Evolutionary conservation across 2,113 vertebrate species (phyloP).

Genomic region (Felis catus): F.catus_Fca126_mat1.0 CM031426.1:3213501-3214000

Average conservation of each 20-base stretch:
- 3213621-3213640: neutral
- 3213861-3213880: constrained; percentile 82
- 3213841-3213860: constrained; percentile 73
- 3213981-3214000: neutral
- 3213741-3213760: constrained; percentile 91
- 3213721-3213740: constrained; percentile 83
- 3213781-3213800: constrained; percentile 93
- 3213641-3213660: neutral
- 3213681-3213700: neutral
- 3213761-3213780: constrained; percentile 88
- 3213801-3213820: constrained; percentile 89
- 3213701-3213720: too few relatives aligned
- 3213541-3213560: neutral
- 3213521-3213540: neutral
- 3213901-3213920: constrained; percentile 93
- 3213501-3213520: neutral
- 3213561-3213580: neutral
- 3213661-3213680: neutral
- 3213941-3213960: fast-evolving
- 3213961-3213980: neutral
- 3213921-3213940: constrained; percentile 94
- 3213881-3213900: constrained; percentile 88
- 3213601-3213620: neutral
- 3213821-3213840: constrained; percentile 40
- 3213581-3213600: neutral